These are phyloP conservation scores for Limenitis arthemis DNA, from an alignment of 2,888 invertebrate genomes.

Conservation along the genomic window DNA sequence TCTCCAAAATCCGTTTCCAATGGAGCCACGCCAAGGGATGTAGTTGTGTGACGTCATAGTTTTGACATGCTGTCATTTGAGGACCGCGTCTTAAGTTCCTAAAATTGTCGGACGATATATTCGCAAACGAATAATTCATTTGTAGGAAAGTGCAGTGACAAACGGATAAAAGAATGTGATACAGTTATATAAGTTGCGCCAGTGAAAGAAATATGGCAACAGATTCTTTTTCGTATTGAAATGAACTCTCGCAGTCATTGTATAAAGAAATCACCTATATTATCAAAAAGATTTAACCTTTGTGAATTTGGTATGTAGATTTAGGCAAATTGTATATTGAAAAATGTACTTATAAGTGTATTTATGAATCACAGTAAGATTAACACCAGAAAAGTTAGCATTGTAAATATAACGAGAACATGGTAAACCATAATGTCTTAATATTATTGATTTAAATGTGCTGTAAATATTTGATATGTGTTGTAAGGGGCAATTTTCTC, in stretches of 20 bases:
- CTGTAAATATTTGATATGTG: constrained; percentile 56
- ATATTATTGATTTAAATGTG: constrained; percentile 48
- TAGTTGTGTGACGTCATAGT: constrained; percentile 78
- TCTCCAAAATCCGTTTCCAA: constrained; percentile 63
- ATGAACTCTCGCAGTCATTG: constrained; percentile 47
- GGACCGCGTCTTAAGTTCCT: constrained; percentile 72
- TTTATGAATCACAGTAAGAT: constrained; percentile 70
- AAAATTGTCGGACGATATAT: constrained; percentile 50
- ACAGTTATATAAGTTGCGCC: constrained; percentile 31
- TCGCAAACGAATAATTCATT: constrained; percentile 26
- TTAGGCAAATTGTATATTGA: constrained; percentile 64
- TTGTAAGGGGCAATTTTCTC: constrained; percentile 24
- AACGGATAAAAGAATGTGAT: constrained; percentile 37
- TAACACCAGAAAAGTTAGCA: constrained; percentile 68
- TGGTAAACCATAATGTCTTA: constrained; percentile 54
- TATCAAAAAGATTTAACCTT: constrained; percentile 2
- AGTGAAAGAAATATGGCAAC: constrained; percentile 32
- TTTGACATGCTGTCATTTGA: constrained; percentile 71
- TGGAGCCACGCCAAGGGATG: constrained; percentile 61
- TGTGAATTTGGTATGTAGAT: constrained; percentile 50
- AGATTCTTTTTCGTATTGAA: constrained; percentile 27
- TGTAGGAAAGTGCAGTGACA: constrained; percentile 23
- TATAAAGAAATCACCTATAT: constrained; percentile 49
- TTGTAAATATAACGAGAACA: constrained; percentile 64
- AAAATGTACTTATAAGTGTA: constrained; percentile 62